Evolutionary conservation across 2,113 vertebrate genomes (phyloP).

Genomic region (Myxocyprinus asiaticus): DNA sequence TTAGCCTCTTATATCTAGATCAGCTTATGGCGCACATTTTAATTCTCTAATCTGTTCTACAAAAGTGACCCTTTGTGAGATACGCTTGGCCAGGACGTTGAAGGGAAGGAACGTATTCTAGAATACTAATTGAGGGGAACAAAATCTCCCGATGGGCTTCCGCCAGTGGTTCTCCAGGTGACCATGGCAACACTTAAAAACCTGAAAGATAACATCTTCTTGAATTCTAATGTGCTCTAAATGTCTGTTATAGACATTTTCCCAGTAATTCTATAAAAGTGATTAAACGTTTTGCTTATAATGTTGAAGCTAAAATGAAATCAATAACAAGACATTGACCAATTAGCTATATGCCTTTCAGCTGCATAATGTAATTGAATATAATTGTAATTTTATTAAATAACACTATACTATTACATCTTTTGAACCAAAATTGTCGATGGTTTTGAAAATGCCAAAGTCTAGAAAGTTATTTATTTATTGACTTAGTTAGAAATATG

Average conservation of each 20-base stretch:
- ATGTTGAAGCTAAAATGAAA: background rate
- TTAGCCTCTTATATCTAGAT: conserved; percentile 69
- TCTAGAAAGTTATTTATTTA: no score
- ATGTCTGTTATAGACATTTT: conserved; percentile 11
- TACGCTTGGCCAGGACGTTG: background rate
- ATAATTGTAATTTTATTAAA: no score
- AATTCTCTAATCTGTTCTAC: conserved; percentile 55
- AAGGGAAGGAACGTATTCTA: conserved; percentile 25
- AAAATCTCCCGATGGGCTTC: conserved; percentile 29
- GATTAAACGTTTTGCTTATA: background rate
- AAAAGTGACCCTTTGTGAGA: conserved; percentile 12
- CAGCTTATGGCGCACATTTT: conserved; percentile 59
- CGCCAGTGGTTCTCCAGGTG: conserved; percentile 26
- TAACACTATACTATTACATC: no score
- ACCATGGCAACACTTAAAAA: conserved; percentile 53
- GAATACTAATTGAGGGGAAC: conserved; percentile 49
- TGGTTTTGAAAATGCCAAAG: no score
- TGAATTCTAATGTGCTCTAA: conserved; percentile 37
- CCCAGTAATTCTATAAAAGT: background rate
- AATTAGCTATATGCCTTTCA: no score
- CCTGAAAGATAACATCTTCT: conserved; percentile 34
- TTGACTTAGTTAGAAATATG: no score
- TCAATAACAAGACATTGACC: background rate
- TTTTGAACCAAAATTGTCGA: no score
- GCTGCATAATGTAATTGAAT: no score